Base-by-base conservation (phyloP, 2,113 vertebrate genomes). In the Lichenostomus cassidix region DNA sequence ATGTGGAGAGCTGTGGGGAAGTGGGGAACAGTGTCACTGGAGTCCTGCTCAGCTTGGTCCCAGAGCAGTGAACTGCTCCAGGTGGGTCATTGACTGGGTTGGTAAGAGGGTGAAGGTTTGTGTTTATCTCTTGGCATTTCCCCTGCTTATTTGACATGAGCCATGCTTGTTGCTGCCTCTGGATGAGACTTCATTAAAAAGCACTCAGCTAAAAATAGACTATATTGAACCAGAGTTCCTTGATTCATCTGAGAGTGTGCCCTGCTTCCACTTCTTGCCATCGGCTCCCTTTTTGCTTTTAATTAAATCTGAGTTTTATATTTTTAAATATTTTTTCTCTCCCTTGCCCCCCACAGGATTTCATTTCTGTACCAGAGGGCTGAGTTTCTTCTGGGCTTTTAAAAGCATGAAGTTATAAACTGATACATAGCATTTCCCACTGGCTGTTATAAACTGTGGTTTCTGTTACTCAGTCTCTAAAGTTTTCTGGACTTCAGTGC, bases 121-220 rank as follows among this genome's bases (percentile, higher is more conserved):
- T 77, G 19, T 58, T 83, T 39, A 12, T 41, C 13, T 50, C 58
- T 62, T 71, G 56, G 46, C 31, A 11, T 91, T 86, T 73, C 22
- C 29, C 60, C 31, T 5, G 1, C 69, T 81, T 55, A 46, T 49
- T 74, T 89, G 39, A 73, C 16, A 24, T 2, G 19, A 64, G 50
- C 31, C 63, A 81, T 0, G 0, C 59, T 84, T 80, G 52, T 87
- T 65, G 62, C 41, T 94, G 69, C 55, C 31, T 77, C 47, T 47
- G 33, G 44, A 47, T 80, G 73, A 92, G 55, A 77, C 46, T 49
- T 94, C 91, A 81, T 95, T 92, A 92, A 96, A 92, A 94, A 79
- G 1, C 37, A 89, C 65, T 84, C 37, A 39, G 49, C 35, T 94
- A 86, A 95, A 96, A 95, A 73, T 84, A 92, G 70, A 17, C 25